A percentile compares a stretch with the other conserved stretches of the same genome.
phyloP scores from a whole-genome alignment of 1,140 invertebrate species.

The Philopotamus ludificatus region DNA sequence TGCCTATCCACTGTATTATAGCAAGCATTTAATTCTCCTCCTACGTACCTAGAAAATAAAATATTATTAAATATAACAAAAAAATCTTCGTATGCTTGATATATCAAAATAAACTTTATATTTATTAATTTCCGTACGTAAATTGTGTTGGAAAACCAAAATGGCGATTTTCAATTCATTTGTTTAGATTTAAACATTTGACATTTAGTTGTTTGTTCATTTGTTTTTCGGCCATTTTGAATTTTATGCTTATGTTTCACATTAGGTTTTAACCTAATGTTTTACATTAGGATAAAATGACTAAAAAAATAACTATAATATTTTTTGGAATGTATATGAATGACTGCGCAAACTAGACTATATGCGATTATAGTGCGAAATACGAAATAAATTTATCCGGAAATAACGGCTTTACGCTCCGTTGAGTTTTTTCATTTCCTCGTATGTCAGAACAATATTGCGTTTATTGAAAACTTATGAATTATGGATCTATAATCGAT shows the following conservation, averaged over 20 bases:
- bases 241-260: neutral
- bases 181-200: neutral
- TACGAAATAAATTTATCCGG: neutral
- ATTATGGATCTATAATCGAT: conserved; percentile 12
- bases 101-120: no score
- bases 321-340: no score
- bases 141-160: neutral
- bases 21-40: conserved; percentile 88
- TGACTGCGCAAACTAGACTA: no score
- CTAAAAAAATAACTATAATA: no score
- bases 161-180: neutral
- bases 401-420: conserved; percentile 21
- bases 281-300: no score
- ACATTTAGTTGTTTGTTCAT: neutral
- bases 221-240: neutral
- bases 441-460: conserved; percentile 5
- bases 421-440: conserved; percentile 28
- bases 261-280: no score
- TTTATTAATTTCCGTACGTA: neutral
- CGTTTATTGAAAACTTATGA: conserved; percentile 8
- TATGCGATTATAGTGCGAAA: no score
- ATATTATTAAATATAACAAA: neutral
- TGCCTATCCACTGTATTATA: conserved; percentile 92
- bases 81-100: no score
- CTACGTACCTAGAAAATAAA: conserved; percentile 68